Base-by-base conservation (phyloP, 2,113 vertebrate genomes). In the Antechinus stuartii region DNA sequence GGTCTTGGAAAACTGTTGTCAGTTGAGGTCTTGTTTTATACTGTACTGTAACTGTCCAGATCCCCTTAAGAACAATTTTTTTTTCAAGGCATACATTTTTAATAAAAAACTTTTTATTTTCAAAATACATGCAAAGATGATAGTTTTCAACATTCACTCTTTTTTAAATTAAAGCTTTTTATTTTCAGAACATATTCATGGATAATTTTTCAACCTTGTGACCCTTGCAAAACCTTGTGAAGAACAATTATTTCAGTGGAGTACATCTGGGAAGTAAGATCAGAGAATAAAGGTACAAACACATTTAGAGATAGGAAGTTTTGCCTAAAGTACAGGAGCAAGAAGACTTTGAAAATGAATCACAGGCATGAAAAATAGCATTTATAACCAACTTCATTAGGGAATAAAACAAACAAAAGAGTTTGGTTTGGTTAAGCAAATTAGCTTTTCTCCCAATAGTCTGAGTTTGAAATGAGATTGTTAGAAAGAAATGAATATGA, bases 361-460 rank as follows among this genome's bases (percentile, higher is more conserved):
- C 30, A n/a, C 26, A n/a, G 56, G 50, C 46, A 54, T 92, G n/a
- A 30, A 95, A 89, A 89, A 53, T 56, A 96, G 53, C 91, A 94
- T 27, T 89, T 89, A 91, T 54, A 93, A 23, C 26, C 23, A 76
- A 52, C n/a, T 19, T 61, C 49, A 47, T 26, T 91, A 25, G 91
- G 90, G 49, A 94, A 89, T 54, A 54, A 6, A 49, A 55, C 68
- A 90, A 91, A 35, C 30, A n/a, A 56, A 9, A 30, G 24, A 52
- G 56, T 49, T 27, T 93, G 52, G 24, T 52, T 97, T 92, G 54
- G 19, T 52, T 95, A 52, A 93, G 35, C 23, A 94, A 91, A n/a
- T 19, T 92, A 10, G 35, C 54, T 97, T 94, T 96, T 89, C 53
- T 94, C 49, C 55, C 91, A 89, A 95, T 93, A 94, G 3, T 90